A percentile compares a stretch with the other conserved stretches of the same genome.
These are phyloP conservation scores for Porites lutea DNA, from an alignment of 64 coral and sea anemone species.

Conservation along the genomic window DNA sequence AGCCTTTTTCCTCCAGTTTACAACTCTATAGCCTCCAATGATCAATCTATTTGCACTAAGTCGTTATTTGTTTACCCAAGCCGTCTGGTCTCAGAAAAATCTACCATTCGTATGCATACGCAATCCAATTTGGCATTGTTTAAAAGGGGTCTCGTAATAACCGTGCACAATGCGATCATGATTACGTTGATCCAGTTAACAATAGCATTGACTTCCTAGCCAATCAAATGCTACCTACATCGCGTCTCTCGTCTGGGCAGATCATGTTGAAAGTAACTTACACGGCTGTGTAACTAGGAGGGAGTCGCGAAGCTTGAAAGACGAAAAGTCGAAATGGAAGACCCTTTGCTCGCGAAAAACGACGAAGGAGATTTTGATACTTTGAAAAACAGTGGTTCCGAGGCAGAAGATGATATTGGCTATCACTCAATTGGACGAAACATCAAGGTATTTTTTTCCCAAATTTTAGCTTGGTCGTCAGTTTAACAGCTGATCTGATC, in stretches of 20 bases:
- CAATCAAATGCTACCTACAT: constrained; percentile 19
- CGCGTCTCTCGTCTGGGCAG: constrained; percentile 29
- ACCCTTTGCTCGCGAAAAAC: neutral
- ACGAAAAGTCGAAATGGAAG: neutral
- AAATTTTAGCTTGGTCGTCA: neutral
- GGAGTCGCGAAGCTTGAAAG: constrained; percentile 5
- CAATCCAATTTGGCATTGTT: constrained; percentile 64
- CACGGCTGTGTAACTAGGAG: neutral
- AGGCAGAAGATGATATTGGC: constrained; percentile 46
- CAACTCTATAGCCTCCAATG: neutral
- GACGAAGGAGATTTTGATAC: neutral
- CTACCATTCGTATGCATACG: neutral
- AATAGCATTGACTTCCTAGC: neutral
- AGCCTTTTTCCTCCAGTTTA: neutral
- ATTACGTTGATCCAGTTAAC: constrained; percentile 20
- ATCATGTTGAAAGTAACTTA: constrained; percentile 7
- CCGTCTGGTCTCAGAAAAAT: neutral
- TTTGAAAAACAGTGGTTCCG: constrained; percentile 22
- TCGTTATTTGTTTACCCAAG: constrained; percentile 32
- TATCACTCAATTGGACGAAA: constrained; percentile 65
- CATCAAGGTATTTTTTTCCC: constrained; percentile 46
- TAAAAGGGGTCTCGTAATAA: neutral
- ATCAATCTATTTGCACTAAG: neutral
- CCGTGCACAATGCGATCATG: constrained; percentile 22
- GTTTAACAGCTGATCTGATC: neutral